Conservation (phyloP, 2,888 invertebrate genomes). For the Cryptophagus acutangulus region DNA sequence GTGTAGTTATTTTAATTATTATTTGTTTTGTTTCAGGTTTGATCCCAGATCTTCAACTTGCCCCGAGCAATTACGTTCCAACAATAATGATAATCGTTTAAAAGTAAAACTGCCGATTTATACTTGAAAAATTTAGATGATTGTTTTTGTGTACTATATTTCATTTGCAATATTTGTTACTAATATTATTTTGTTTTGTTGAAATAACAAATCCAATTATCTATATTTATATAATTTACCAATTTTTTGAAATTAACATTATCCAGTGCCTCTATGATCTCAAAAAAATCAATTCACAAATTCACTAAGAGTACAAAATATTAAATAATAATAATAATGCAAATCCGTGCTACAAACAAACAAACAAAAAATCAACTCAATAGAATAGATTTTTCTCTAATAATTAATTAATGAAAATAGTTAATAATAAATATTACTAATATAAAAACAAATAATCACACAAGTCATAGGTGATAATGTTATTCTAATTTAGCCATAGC, state of each 20-base stretch:
- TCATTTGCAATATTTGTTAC: constrained; percentile 1
- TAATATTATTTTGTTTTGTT: constrained; percentile 3
- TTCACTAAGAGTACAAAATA: constrained; percentile 43
- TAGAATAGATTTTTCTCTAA: constrained; percentile 9
- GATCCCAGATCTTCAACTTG: too few relatives aligned
- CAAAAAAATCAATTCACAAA: constrained; percentile 33
- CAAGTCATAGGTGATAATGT: constrained; percentile 26
- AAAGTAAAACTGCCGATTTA: too few relatives aligned
- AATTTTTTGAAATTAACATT: constrained; percentile 15
- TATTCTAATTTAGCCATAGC: constrained; percentile 25
- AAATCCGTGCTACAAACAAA: too few relatives aligned
- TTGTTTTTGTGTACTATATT: constrained; percentile 10
- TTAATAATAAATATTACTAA: constrained; percentile 5
- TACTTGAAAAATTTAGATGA: constrained; percentile 14
- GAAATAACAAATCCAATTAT: constrained; percentile 1
- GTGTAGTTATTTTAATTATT: too few relatives aligned
- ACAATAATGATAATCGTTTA: too few relatives aligned
- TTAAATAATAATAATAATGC: too few relatives aligned
- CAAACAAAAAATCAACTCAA: constrained; percentile 10
- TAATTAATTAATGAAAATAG: too few relatives aligned
- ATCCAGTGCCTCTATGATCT: constrained; percentile 47
- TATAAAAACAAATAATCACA: constrained; percentile 18
- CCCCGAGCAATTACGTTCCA: too few relatives aligned
- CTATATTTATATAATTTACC: constrained; percentile 2
- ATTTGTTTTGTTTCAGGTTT: too few relatives aligned